These are phyloP conservation scores for Tetramorium alpestre DNA, from an alignment of 1,140 invertebrate species.

Conservation along the genomic window DNA sequence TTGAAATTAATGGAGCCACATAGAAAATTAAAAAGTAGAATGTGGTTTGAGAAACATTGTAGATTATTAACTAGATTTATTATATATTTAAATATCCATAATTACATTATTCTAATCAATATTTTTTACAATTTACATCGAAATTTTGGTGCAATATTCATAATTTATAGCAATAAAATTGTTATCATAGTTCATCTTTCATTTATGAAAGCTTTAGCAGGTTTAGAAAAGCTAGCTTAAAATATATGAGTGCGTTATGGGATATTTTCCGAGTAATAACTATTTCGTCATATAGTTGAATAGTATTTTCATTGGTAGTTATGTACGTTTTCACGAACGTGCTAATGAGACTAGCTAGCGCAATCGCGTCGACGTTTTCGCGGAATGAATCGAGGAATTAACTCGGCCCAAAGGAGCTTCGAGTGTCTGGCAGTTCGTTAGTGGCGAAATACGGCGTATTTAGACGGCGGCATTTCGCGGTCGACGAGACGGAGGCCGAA, in stretches of 20 bases:
- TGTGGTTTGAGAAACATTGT: background rate
- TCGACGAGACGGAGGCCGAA: conserved; percentile 34
- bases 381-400: conserved; percentile 52
- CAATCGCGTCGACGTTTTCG: conserved; percentile 31
- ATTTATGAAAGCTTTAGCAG: background rate
- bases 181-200: background rate
- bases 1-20: background rate
- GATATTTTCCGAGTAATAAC: conserved; percentile 11
- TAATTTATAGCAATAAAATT: conserved; percentile 1
- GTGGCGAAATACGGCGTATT: conserved; percentile 62
- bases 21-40: background rate
- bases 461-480: conserved; percentile 23
- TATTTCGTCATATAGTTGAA: conserved; percentile 8
- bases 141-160: background rate
- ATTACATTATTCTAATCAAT: background rate
- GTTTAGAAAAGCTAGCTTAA: background rate
- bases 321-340: conserved; percentile 8
- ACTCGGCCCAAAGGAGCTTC: conserved; percentile 41
- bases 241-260: background rate
- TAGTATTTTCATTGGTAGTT: conserved; percentile 10
- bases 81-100: background rate
- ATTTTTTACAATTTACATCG: background rate
- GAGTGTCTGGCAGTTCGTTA: conserved; percentile 66
- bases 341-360: conserved; percentile 47
- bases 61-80: background rate